These are phyloP conservation scores for Acanthosepion esculentum DNA, from an alignment of 2,888 invertebrate genomes.

Conservation along the genomic window DNA sequence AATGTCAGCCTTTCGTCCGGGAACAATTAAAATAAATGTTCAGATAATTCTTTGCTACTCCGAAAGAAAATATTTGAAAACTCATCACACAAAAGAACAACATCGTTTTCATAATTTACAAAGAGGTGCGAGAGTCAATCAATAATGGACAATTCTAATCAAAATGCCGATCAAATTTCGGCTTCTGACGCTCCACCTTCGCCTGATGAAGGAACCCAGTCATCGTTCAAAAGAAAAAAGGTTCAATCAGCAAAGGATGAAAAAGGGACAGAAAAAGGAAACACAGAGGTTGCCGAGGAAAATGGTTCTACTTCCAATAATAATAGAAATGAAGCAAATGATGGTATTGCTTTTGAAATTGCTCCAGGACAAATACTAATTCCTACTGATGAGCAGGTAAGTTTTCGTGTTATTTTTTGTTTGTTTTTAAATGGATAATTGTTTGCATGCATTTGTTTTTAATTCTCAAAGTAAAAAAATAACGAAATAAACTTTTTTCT, in stretches of 20 bases:
- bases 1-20: no score
- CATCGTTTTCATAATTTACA: background rate
- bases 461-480: no score
- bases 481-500: no score
- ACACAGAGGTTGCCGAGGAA: no score
- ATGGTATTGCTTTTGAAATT: slow-evolving; percentile 53
- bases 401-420: background rate
- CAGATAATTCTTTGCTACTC: background rate
- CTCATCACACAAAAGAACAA: background rate
- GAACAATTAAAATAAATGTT: no score
- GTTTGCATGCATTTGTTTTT: no score
- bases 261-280: background rate
- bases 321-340: background rate
- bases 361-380: slow-evolving; percentile 53
- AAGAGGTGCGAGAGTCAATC: background rate
- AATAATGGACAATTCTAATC: background rate
- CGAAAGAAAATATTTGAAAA: background rate
- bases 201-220: background rate
- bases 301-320: background rate
- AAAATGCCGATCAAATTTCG: background rate
- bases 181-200: background rate
- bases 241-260: background rate
- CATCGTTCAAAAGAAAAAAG: background rate
- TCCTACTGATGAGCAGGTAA: slow-evolving; percentile 45
- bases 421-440: no score